Conservation (phyloP, 1,140 invertebrate genomes). For the Lordiphosa stackelbergi region DNA sequence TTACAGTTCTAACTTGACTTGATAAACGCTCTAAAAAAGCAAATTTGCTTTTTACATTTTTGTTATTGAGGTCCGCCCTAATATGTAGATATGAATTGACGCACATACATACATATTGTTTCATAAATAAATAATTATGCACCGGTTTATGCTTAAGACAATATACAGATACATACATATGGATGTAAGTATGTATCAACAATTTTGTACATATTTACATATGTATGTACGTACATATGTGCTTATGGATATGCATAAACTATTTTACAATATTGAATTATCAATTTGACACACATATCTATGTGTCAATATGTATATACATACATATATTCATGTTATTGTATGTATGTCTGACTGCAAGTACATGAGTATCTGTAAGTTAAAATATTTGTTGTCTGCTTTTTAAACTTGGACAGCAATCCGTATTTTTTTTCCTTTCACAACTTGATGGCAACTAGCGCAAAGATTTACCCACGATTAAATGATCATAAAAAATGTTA, state of each 20-base stretch:
- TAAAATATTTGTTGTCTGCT: slow-evolving; percentile 26
- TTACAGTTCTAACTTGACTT: too few species aligned
- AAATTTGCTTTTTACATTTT: too few species aligned
- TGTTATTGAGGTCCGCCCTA: too few species aligned
- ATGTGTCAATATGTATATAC: neutral
- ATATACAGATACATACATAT: neutral
- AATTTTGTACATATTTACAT: too few species aligned
- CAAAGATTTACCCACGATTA: slow-evolving; percentile 12
- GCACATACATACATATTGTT: neutral
- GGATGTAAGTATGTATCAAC: neutral
- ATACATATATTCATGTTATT: neutral
- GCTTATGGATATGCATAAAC: too few species aligned
- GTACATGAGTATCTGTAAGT: neutral
- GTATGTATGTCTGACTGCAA: slow-evolving; percentile 2
- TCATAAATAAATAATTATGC: slow-evolving; percentile 8
- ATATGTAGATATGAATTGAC: neutral
- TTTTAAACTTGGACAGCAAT: slow-evolving; percentile 38
- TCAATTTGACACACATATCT: neutral
- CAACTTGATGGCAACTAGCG: slow-evolving; percentile 13
- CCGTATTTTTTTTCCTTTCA: slow-evolving; percentile 23
- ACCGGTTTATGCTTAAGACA: neutral
- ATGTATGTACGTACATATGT: neutral
- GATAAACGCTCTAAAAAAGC: too few species aligned
- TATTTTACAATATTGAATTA: neutral
- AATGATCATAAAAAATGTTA: slow-evolving; percentile 47